Evolutionary conservation across 2,797 vertebrate species (phyloP), one percentile per base, ranked within the genome.

Genomic region (Acanthurus leucopareius): DNA sequence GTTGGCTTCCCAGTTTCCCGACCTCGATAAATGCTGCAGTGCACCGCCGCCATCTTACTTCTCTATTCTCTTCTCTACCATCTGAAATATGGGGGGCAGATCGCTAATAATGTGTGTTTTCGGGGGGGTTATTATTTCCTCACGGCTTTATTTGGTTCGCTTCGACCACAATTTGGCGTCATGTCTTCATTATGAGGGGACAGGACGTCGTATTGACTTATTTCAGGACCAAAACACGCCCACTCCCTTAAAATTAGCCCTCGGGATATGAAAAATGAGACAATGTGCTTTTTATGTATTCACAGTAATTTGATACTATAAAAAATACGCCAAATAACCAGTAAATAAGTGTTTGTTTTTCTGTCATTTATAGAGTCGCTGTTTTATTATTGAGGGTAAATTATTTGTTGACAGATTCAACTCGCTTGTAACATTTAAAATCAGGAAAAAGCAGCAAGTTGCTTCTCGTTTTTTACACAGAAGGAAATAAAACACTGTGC

Each of bases 31-130:
- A 92, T 94, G 93, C 96, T 97, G 97, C 97, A 97, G 96, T 97
- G 96, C 96, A 96, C 96, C 96, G 97, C 95, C 97, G 97, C 97
- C 97, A 97, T 98, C 96, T 98, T 98, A 95, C 94, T 94, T 89
- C 94, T 91, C 95, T 90, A 73, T 77, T 88, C 91, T 66, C 48
- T 15, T 2, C 22, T 86, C 86, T 69, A n/a, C 86, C 84, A 65
- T 80, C 85, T 80, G 77, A 82, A 86, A 93, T 69, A 83, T 75
- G 79, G 73, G 52, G 69, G 25, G 25, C 25, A 77, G 45, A 62
- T 75, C 81, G 59, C 47, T 68, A 11, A 38, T 20, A 35, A 61
- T 1, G 44, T 65, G 42, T 38, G 14, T 69, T 67, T 47, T 77
- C 20, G 59, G 5, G 6, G 5, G 2, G 3, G 28, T 25, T 9